These are phyloP conservation scores for Drosophila borborema DNA, from an alignment of 2,888 invertebrate species.

Conservation along the genomic window DNA sequence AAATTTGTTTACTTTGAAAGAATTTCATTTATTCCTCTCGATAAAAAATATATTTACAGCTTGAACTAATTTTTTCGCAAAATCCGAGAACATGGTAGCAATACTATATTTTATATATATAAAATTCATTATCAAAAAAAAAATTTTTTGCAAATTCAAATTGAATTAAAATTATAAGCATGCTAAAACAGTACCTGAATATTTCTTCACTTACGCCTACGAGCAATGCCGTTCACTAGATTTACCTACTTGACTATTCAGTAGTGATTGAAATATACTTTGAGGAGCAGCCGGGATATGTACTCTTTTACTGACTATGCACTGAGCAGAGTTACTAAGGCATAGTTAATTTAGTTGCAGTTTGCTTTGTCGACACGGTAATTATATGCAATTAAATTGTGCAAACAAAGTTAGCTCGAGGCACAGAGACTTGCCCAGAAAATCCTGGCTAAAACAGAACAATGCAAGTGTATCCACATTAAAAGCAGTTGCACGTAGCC, in stretches of 20 bases:
- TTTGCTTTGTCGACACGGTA: conserved; percentile 66
- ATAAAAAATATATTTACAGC: not conserved
- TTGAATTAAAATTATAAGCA: not conserved
- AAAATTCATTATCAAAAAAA: too few relatives aligned
- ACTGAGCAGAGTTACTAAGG: too few relatives aligned
- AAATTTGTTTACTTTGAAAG: not conserved
- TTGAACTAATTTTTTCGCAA: not conserved
- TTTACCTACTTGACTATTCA: not conserved
- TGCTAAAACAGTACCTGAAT: not conserved
- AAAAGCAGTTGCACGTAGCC: conserved; percentile 54
- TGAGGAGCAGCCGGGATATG: conserved; percentile 2
- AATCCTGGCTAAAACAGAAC: conserved; percentile 23
- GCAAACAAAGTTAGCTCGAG: conserved; percentile 49
- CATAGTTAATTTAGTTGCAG: conserved; percentile 39
- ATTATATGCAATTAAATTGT: conserved; percentile 67
- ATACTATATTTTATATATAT: not conserved
- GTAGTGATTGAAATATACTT: conserved; percentile 10
- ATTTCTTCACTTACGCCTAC: not conserved
- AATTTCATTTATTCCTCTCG: not conserved
- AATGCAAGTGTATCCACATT: conserved; percentile 43
- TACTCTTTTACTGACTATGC: not conserved
- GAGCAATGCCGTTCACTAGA: not conserved
- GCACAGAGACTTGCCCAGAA: conserved; percentile 13
- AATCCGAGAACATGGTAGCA: not conserved
- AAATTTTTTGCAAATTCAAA: not conserved